Evolutionary conservation across 2,113 vertebrate species (phyloP), one percentile per base, ranked within the genome.

Genomic region (Oceanodroma tethys): DNA sequence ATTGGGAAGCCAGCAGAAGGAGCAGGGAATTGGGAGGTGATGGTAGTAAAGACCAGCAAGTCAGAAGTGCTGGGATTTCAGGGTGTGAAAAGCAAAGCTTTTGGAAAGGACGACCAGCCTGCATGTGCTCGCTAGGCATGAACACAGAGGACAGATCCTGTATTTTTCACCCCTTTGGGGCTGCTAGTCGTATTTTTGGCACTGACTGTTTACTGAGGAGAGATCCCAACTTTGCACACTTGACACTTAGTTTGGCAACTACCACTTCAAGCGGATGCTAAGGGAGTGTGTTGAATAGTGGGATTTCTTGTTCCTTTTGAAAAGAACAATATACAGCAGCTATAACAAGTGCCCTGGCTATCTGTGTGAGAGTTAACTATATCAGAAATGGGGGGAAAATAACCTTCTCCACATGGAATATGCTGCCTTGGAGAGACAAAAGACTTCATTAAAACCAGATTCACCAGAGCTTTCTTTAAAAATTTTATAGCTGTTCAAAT

Each of bases 401-500:
- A 95, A 95, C 70, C 60, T 91, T 48, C 82, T 72, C 56, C 93
- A 87, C 91, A 53, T 85, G 91, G 76, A 95, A 76, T 30, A 79
- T 6, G 8, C 83, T 87, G 76, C 88, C 74, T 81, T 27, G 68
- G 36, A 66, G 81, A 95, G 70, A 87, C 86, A 93, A 86, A 89
- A 60, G 73, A 17, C 83, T 97, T 96, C 94, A 97, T 96, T 94
- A 76, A 96, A 97, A 93, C 84, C 93, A 97, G 97, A 81, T 62
- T 80, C 66, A 53, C 21, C 73, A 85, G 86, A 85, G 86, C 50
- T 93, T 75, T 80, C 94, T 73, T 42, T 63, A 89, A 53, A 90
- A 16, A 34, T 90, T 97, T 97, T 97, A 97, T 23, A 50, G 93
- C 89, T 10, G 66, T 95, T 95, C 93, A 96, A 97, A 97, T 97